Base-by-base conservation (phyloP, 2,888 invertebrate genomes). In the Mesorhabditis spiculigera region DNA sequence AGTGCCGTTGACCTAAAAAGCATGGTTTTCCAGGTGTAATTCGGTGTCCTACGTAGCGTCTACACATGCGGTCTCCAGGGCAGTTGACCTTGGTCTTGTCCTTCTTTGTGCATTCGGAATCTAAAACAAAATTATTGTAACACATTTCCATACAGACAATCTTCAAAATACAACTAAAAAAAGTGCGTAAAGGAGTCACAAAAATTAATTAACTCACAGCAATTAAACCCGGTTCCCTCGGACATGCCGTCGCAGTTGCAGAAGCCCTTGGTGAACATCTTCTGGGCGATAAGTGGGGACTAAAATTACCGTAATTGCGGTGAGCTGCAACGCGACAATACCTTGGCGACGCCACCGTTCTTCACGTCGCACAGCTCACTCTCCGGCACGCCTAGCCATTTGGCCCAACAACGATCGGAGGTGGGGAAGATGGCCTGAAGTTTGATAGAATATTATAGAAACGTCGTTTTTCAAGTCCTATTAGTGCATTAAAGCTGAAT, bases 171-270 rank as follows among this genome's bases (percentile, higher is more conserved):
- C 28, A 28, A 28, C 28, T 28, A 28, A 28, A 28, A 28, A 28
- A 28, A 28, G n/a, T 28, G 3, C 1, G 28, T 28, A 28, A 28
- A 28, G 28, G 28, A 28, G 28, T 1, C 28, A 3, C 28, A 50
- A 13, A 13, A n/a, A n/a, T 0, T n/a, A 50, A 50, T 13, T 13
- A 13, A 50, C 58, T 2, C n/a, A 50, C 58, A 50, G n/a, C 58
- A 50, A 50, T 50, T 50, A n/a, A 50, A 50, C n/a, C 58, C 58
- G n/a, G 58, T 50, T 50, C 58, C 58, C n/a, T 50, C 58, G n/a
- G 58, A 50, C 58, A 50, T 50, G 10, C 58, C 58, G n/a, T 50
- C 58, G 3, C 58, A 50, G n/a, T 50, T 50, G n/a, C 58, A 50
- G 58, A 50, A 50, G 8, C 58, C 58, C n/a, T 50, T 50, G 8